phyloP scores from a whole-genome alignment of 2,888 invertebrate genomes.

The Trissoscelio sp. region DNA sequence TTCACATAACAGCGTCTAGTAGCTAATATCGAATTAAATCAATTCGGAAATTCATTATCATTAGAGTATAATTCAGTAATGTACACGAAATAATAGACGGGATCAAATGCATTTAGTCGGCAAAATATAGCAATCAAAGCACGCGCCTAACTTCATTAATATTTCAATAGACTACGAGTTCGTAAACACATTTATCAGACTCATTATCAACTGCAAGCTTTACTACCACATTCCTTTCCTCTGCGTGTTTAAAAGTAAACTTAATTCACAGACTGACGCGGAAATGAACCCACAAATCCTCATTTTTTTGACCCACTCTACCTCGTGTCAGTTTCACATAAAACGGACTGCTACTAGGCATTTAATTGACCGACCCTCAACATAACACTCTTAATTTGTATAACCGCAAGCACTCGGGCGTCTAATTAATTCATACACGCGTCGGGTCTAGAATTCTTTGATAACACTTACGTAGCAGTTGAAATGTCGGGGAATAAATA shows the following conservation, averaged over 20 bases:
- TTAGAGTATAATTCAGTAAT: background rate
- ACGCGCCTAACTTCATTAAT: background rate
- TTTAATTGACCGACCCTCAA: slow-evolving; percentile 23
- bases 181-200: background rate
- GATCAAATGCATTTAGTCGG: background rate
- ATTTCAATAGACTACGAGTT: background rate
- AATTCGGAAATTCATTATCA: background rate
- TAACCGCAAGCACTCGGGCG: background rate
- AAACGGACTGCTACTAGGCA: slow-evolving; percentile 8
- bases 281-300: slow-evolving; percentile 32
- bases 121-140: background rate
- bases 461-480: background rate
- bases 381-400: slow-evolving; percentile 9
- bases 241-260: slow-evolving; percentile 12
- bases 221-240: background rate
- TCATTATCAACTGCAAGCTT: slow-evolving; percentile 27
- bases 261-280: slow-evolving; percentile 9
- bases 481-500: background rate
- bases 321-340: slow-evolving; percentile 26
- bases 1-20: background rate
- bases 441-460: slow-evolving; percentile 5
- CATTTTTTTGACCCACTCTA: slow-evolving; percentile 6
- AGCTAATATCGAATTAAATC: background rate
- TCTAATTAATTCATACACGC: slow-evolving; percentile 11
- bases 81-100: background rate